phyloP scores from a whole-genome alignment of 1,140 invertebrate species.

The Orchestia grillus region DNA sequence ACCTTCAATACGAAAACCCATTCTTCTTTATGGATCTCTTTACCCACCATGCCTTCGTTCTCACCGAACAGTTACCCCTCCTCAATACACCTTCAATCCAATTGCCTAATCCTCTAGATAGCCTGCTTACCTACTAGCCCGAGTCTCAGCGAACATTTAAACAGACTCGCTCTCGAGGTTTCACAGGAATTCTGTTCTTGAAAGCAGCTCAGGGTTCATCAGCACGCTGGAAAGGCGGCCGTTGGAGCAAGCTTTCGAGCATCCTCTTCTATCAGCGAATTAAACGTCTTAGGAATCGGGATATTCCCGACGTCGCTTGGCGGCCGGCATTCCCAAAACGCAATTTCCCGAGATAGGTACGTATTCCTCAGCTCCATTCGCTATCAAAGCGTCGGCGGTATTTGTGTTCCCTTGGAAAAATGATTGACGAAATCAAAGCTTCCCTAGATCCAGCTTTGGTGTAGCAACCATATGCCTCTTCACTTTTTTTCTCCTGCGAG shows the following conservation, averaged over 20 bases:
- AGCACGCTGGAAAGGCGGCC: not conserved
- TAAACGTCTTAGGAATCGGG: not conserved
- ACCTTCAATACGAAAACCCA: not conserved
- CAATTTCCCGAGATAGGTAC: not conserved
- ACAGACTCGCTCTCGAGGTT: not conserved
- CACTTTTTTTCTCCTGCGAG: not conserved
- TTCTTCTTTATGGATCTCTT: not conserved
- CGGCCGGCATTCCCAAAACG: not conserved
- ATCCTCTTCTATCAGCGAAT: not conserved
- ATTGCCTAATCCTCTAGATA: not conserved
- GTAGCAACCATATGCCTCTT: not conserved
- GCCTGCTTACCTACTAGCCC: not conserved
- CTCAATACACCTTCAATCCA: not conserved
- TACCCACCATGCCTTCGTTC: not conserved
- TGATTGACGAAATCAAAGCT: not conserved
- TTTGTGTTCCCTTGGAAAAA: not conserved
- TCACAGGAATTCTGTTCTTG: not conserved
- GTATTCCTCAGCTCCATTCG: not conserved
- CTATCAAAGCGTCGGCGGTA: not conserved
- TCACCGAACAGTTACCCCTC: not conserved
- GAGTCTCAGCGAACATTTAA: not conserved
- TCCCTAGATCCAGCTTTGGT: not conserved
- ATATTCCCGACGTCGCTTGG: not conserved
- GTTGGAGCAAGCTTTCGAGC: not conserved
- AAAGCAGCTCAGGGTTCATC: not conserved